Evolutionary conservation across 2,888 invertebrate species (phyloP).

Genomic region (Drosophila multiciliata): DNA sequence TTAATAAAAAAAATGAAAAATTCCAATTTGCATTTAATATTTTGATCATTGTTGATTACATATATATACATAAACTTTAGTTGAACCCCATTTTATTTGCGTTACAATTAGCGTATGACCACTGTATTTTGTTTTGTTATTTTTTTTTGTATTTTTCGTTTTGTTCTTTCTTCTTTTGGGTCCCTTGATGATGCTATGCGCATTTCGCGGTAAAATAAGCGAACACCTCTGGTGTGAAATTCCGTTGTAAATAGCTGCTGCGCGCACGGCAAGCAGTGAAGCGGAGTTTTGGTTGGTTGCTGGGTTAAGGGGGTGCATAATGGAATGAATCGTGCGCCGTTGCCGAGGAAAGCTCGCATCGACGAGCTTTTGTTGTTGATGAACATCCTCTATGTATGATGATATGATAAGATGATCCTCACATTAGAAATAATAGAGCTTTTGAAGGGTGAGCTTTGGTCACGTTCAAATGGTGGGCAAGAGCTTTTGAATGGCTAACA

Average conservation of each 20-base stretch:
- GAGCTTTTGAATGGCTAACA: constrained; percentile 48
- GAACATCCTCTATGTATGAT: background rate
- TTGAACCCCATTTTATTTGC: background rate
- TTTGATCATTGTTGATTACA: background rate
- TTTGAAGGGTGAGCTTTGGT: constrained; percentile 52
- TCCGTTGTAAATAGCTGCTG: constrained; percentile 63
- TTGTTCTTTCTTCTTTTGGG: constrained; percentile 33
- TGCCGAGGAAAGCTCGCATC: constrained; percentile 19
- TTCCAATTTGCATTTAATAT: background rate
- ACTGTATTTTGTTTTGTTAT: constrained; percentile 5
- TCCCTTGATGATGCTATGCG: constrained; percentile 55
- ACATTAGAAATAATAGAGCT: background rate
- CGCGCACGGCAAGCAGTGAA: constrained; percentile 17
- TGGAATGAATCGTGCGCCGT: constrained; percentile 7
- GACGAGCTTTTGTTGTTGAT: constrained; percentile 20
- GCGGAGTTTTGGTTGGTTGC: background rate
- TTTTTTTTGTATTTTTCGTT: constrained; percentile 6
- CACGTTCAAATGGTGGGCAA: constrained; percentile 43
- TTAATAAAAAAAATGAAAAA: background rate
- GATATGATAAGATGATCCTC: constrained; percentile 20
- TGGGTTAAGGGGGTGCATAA: background rate
- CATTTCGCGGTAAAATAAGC: constrained; percentile 63
- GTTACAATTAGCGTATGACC: background rate
- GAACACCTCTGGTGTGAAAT: constrained; percentile 67
- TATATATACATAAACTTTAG: background rate